These are phyloP conservation scores for Cololabis saira DNA, from an alignment of 2,113 vertebrate species.

Conservation along the genomic window DNA sequence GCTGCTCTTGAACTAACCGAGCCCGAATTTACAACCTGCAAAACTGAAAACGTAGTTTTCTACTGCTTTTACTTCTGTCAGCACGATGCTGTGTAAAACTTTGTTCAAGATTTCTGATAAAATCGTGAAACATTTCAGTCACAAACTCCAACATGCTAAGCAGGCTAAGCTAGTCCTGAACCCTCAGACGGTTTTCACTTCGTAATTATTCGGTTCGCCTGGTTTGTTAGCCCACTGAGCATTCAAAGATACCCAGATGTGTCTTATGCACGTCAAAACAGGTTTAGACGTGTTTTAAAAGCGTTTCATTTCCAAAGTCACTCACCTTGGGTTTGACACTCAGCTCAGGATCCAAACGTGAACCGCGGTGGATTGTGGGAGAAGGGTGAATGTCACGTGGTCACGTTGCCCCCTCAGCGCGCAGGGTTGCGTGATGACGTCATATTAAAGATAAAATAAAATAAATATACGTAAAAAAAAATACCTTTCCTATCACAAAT, in stretches of 20 bases:
- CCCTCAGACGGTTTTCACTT: not conserved
- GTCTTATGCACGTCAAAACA: not conserved
- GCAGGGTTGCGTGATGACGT: slow-evolving; percentile 1
- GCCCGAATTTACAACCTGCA: no score
- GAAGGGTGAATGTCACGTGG: not conserved
- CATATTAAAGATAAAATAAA: not conserved
- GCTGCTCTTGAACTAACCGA: no score
- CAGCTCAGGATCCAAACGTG: slow-evolving; percentile 12
- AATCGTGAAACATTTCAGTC: not conserved
- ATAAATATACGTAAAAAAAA: no score
- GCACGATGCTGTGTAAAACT: no score
- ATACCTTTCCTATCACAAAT: no score
- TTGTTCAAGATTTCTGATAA: no score
- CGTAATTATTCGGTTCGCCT: no score
- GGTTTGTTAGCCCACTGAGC: no score
- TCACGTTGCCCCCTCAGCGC: slow-evolving; percentile 15
- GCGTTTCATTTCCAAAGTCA: not conserved
- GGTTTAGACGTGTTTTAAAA: not conserved
- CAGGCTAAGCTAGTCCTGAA: not conserved
- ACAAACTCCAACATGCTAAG: not conserved
- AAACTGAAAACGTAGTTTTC: no score
- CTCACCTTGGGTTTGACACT: slow-evolving; percentile 78
- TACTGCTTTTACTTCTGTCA: no score
- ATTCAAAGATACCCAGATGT: no score
- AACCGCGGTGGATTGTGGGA: slow-evolving; percentile 69